Conservation (phyloP, 2,797 vertebrate genomes). For the Eurystomus glaucurus region DNA sequence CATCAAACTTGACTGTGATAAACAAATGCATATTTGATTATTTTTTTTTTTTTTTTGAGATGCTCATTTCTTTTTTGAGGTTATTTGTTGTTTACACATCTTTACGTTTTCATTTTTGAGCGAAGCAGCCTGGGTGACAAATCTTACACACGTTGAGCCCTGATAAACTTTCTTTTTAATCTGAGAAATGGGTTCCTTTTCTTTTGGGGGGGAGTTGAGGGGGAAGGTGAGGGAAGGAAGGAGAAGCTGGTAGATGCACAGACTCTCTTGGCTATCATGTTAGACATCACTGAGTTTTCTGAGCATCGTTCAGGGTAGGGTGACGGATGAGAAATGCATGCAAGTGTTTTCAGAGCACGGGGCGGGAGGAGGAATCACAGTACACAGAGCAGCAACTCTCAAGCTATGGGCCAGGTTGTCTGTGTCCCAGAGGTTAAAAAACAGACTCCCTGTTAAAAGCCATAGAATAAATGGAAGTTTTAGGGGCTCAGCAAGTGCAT, state of each 20-base stretch:
- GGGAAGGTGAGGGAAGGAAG: not conserved
- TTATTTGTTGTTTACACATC: constrained; percentile 70
- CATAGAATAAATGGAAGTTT: not conserved
- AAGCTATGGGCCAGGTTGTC: not conserved
- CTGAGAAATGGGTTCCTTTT: not conserved
- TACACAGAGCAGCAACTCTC: not conserved
- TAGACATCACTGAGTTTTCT: not conserved
- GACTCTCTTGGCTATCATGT: not conserved
- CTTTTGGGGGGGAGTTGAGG: not conserved
- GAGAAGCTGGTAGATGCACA: not conserved
- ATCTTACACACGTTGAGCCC: not conserved
- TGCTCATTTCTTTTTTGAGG: constrained; percentile 35
- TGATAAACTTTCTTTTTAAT: constrained; percentile 25
- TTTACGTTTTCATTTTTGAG: constrained; percentile 70
- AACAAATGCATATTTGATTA: constrained; percentile 79
- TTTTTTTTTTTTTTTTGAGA: constrained; percentile 32
- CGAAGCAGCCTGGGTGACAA: constrained; percentile 13
- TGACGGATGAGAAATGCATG: not conserved
- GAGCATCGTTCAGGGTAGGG: not conserved
- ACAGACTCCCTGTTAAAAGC: not conserved
- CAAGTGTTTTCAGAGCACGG: not conserved
- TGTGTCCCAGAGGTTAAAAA: not conserved
- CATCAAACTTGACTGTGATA: constrained; percentile 64
- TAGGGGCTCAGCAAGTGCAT: not conserved
- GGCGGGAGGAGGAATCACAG: not conserved